Conservation (phyloP, 2,797 vertebrate species). For the Acropternis orthonyx region DNA sequence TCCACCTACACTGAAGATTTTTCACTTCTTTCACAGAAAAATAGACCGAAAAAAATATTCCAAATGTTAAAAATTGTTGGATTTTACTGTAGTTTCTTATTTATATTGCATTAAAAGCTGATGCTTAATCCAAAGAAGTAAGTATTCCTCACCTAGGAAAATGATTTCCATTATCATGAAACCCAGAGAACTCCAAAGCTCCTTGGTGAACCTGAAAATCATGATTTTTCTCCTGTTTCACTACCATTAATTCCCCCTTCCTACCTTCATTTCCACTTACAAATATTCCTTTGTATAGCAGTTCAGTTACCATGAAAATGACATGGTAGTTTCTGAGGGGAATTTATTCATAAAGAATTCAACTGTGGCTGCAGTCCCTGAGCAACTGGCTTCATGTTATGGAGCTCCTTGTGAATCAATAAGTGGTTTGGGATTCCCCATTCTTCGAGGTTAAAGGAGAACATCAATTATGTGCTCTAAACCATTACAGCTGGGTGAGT, state of each 20-base stretch:
- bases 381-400: neutral
- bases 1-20: neutral
- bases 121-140: neutral
- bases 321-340: neutral
- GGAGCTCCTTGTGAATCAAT: neutral
- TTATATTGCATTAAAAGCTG: neutral
- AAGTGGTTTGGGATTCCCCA: neutral
- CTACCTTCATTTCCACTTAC: neutral
- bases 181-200: neutral
- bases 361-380: neutral
- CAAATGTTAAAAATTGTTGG: neutral
- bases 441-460: neutral
- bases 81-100: neutral
- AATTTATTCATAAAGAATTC: neutral
- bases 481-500: neutral
- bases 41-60: neutral
- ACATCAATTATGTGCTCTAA: neutral
- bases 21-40: neutral
- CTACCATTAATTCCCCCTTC: neutral
- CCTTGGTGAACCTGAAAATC: constrained; percentile 13
- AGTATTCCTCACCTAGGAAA: neutral
- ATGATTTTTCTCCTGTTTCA: neutral
- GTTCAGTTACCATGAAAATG: constrained; percentile 10
- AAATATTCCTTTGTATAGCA: neutral
- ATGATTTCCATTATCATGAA: neutral